Base-by-base conservation (phyloP, 2,888 invertebrate genomes). In the Amphiduros pacificus region DNA sequence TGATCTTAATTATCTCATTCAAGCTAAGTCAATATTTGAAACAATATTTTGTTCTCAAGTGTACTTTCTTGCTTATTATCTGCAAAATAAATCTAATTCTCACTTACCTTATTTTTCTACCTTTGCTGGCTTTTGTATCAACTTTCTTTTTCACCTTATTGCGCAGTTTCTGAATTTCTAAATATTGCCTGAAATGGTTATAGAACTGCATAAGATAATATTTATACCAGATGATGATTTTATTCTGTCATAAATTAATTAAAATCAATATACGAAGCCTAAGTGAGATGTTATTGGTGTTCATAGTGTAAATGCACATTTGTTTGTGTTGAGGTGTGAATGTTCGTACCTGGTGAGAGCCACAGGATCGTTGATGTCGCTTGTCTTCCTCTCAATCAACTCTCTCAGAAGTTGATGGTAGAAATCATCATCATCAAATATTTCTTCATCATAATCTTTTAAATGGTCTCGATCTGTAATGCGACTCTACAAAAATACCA, bases 381-480 rank as follows among this genome's bases (percentile, higher is more conserved):
- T 88, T 0, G 93, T 90, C 83, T 95, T 95, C 68, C 90, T 89
- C 80, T 97, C 94, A 67, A 98, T 95, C 41, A 98, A 84, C 80
- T 97, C 95, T 66, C 93, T 85, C 49, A 98, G 84, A 59, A 96
- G 85, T 75, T 94, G 93, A 82, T 96, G 95, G 82, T 98, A 98
- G 81, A 98, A 98, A 79, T 98, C 98, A 74, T 91, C 92, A 77
- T 98, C 98, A 81, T 98, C 96, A 84, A 93, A 98, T 74, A 97
- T 91, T 84, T 97, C 92, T 0, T 86, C 75, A 75, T 92, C 74
- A 57, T 89, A 88, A 71, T 89, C 88, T 58, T 77, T 70, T n/a
- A 54, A 32, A 26, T 55, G 61, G 9, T 60, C 63, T 24, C 61
- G 20, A 2, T 20, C 22, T 31, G 36, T 49, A 27, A 32, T 28